Evolutionary conservation across 2,888 invertebrate species (phyloP).

Genomic region (Brachylomia viminalis): DNA sequence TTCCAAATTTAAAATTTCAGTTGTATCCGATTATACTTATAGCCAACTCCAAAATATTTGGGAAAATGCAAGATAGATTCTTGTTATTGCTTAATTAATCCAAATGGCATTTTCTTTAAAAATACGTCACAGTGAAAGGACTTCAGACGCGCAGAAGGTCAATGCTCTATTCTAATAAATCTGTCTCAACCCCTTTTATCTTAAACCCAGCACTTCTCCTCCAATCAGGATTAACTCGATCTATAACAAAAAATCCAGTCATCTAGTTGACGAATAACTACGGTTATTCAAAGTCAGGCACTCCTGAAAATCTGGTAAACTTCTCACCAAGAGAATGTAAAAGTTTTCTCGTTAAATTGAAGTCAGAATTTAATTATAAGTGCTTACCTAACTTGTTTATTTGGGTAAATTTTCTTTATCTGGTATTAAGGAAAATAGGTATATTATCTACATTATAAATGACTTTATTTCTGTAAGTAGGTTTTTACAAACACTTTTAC

Average conservation of each 20-base stretch:
- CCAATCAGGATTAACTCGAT: conserved; percentile 14
- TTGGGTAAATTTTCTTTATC: too few species aligned
- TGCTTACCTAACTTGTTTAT: too few species aligned
- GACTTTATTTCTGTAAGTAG: too few species aligned
- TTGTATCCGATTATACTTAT: too few species aligned
- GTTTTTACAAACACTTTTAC: too few species aligned
- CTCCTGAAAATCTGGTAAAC: conserved; percentile 28
- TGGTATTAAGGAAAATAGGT: too few species aligned
- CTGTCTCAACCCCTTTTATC: not conserved
- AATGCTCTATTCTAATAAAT: not conserved
- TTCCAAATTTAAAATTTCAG: too few species aligned
- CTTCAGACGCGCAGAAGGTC: not conserved
- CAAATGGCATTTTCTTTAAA: not conserved
- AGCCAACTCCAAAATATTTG: too few species aligned
- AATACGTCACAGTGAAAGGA: not conserved
- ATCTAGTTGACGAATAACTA: conserved; percentile 32
- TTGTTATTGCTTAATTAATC: not conserved
- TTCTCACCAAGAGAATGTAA: conserved; percentile 34
- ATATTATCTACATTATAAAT: too few species aligned
- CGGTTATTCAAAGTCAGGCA: conserved; percentile 43
- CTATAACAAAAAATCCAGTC: conserved; percentile 12
- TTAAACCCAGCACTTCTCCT: not conserved
- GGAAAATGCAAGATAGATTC: too few species aligned
- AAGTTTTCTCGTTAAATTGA: conserved; percentile 69
- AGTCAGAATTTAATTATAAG: conserved; percentile 61